Conservation (phyloP, 2,113 vertebrate species). For the Tychaedon coryphoeus region DNA sequence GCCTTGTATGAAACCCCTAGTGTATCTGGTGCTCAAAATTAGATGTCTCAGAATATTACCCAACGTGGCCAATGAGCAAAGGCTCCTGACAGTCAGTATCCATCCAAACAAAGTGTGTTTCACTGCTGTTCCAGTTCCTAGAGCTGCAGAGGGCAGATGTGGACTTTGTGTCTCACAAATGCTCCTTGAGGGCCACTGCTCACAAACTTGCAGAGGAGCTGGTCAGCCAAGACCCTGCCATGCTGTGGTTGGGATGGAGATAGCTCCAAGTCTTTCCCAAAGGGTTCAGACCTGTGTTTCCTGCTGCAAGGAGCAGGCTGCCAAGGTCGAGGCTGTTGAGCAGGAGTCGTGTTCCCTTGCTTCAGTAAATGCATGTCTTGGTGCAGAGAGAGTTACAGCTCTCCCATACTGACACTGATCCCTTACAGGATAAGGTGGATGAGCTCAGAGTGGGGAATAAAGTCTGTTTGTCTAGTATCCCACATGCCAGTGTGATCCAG, state of each 20-base stretch:
- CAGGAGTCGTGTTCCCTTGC: not conserved
- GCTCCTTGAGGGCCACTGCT: not conserved
- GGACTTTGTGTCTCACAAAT: not conserved
- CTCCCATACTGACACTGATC: not conserved
- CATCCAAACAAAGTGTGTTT: not conserved
- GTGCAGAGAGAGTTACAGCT: not conserved
- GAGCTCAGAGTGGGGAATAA: not conserved
- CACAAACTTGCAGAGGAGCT: not conserved
- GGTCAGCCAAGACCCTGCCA: accelerated
- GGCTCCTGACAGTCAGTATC: not conserved
- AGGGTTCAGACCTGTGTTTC: not conserved
- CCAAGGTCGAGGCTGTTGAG: not conserved
- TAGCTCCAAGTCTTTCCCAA: not conserved
- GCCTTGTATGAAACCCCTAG: not conserved
- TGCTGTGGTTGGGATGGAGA: not conserved
- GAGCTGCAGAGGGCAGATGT: accelerated
- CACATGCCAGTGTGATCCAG: not conserved
- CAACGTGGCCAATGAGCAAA: accelerated
- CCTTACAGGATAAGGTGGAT: not conserved
- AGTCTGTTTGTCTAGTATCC: not conserved
- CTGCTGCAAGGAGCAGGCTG: not conserved
- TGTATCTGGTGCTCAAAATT: not conserved
- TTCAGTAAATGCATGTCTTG: not conserved
- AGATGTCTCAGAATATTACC: not conserved
- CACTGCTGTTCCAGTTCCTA: accelerated